Evolutionary conservation across 2,888 invertebrate species (phyloP).

Genomic region (Cosmia trapezina): DNA sequence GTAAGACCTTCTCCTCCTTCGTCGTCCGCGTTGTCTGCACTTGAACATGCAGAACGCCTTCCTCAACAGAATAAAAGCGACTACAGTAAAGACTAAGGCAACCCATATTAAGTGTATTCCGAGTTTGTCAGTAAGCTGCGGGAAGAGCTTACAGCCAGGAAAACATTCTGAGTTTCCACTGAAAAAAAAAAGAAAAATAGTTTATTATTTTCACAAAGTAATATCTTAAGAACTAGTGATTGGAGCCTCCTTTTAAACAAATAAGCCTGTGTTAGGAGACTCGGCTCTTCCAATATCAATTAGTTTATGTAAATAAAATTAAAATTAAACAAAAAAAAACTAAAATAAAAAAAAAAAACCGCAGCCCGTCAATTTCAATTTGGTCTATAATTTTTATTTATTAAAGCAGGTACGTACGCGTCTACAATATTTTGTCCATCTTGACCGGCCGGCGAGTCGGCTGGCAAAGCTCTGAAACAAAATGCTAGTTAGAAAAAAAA

Average conservation of each 20-base stretch:
- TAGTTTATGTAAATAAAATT: too few relatives aligned
- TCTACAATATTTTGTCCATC: background rate
- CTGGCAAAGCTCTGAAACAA: background rate
- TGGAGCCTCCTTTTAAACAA: too few relatives aligned
- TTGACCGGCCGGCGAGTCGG: background rate
- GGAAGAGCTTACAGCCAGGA: background rate
- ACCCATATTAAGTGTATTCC: background rate
- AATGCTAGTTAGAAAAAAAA: background rate
- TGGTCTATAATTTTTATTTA: background rate
- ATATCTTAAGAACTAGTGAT: too few relatives aligned
- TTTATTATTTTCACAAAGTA: too few relatives aligned
- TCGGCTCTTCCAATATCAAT: too few relatives aligned
- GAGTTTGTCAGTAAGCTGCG: background rate
- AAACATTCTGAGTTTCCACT: background rate
- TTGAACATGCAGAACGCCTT: slow-evolving; percentile 1
- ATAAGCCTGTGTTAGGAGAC: too few relatives aligned
- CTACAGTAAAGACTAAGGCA: slow-evolving; percentile 1
- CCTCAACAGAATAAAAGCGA: slow-evolving; percentile 21
- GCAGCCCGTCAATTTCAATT: too few relatives aligned
- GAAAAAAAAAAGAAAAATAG: too few relatives aligned
- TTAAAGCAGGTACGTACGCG: background rate
- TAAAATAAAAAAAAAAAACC: too few relatives aligned
- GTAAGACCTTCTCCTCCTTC: background rate
- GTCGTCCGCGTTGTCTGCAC: background rate
- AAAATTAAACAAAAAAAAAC: too few relatives aligned